These are phyloP conservation scores for Myioborus melanocephalus DNA, from an alignment of 2,797 vertebrate genomes.

Conservation along the genomic window DNA sequence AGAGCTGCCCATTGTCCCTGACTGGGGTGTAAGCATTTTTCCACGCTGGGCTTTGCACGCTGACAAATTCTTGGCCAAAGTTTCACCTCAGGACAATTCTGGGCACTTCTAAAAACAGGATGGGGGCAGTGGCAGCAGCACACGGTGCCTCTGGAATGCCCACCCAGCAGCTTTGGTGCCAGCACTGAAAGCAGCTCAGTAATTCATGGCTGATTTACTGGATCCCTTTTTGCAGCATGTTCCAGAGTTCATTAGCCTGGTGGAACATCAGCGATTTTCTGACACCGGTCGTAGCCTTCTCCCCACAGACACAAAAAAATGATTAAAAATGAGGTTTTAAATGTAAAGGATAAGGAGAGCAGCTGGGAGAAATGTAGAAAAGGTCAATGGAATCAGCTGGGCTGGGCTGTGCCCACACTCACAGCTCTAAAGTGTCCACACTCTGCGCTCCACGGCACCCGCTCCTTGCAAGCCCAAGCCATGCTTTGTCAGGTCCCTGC, in stretches of 20 bases:
- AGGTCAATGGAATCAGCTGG: neutral
- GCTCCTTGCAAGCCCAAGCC: neutral
- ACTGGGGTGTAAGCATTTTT: neutral
- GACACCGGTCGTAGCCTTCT: neutral
- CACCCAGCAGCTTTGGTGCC: neutral
- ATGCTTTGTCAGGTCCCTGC: neutral
- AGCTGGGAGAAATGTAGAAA: neutral
- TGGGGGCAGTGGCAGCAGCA: neutral
- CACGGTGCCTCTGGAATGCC: neutral
- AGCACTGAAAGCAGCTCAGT: neutral
- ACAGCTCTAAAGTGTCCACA: neutral
- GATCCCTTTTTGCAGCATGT: neutral
- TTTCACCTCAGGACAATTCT: neutral
- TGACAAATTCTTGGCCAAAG: neutral
- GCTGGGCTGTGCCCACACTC: neutral
- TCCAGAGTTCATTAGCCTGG: neutral
- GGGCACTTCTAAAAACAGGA: neutral
- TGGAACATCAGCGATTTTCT: neutral
- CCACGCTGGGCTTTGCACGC: neutral
- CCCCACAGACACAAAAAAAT: neutral
- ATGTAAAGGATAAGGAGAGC: neutral
- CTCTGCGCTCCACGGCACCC: accelerated
- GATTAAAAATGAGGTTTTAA: neutral
- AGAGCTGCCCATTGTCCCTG: neutral
- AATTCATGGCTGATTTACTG: neutral